Evolutionary conservation across 2,797 vertebrate species (phyloP).

Genomic region (Rhynchonycteris naso): DNA sequence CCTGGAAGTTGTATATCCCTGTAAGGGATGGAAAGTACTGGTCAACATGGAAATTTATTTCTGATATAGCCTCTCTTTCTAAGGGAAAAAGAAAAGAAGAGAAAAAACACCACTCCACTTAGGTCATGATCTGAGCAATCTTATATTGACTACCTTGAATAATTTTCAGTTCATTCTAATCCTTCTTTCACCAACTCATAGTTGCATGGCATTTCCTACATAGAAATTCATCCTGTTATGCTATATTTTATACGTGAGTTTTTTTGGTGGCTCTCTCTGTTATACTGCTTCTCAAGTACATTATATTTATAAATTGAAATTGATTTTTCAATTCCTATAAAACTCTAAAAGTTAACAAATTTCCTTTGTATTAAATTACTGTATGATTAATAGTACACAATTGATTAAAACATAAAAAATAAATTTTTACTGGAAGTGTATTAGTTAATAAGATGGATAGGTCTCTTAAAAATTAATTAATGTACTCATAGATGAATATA

Average conservation of each 20-base stretch:
- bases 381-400: conserved; percentile 65
- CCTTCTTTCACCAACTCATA: not conserved
- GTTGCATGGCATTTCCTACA: not conserved
- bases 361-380: conserved; percentile 64
- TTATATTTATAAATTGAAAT: conserved; percentile 77
- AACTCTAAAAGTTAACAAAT: conserved; percentile 60
- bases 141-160: not conserved
- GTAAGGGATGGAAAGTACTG: not conserved
- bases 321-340: conserved; percentile 71
- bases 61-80: not conserved
- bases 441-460: conserved; percentile 63
- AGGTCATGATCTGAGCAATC: not conserved
- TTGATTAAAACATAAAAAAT: conserved; percentile 74
- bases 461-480: conserved; percentile 65
- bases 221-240: not conserved
- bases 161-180: not conserved
- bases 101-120: not conserved
- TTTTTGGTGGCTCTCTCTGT: conserved; percentile 24
- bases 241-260: not conserved
- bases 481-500: conserved; percentile 23
- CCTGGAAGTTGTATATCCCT: not conserved
- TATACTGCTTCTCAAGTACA: conserved; percentile 51
- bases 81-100: not conserved
- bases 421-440: conserved; percentile 65
- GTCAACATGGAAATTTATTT: not conserved